These are phyloP conservation scores for Bursaphelenchus mucronatus DNA, from an alignment of 1,140 invertebrate species.

Conservation along the genomic window DNA sequence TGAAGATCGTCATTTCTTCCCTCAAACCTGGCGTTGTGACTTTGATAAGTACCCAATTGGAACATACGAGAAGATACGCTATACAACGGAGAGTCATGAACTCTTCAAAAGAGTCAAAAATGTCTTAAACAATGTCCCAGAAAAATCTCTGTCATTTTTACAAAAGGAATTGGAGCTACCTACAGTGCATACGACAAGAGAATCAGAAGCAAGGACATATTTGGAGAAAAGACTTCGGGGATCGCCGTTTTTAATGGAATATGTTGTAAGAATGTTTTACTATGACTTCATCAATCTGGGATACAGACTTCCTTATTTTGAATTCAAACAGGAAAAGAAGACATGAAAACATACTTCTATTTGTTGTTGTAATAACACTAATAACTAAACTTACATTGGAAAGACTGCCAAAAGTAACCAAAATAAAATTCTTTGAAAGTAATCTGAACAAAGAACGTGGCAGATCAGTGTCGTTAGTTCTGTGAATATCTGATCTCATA, in stretches of 20 bases:
- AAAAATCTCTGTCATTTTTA: too few species aligned
- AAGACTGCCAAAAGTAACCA: constrained; percentile 56
- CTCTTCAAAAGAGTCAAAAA: too few species aligned
- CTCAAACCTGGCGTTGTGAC: constrained; percentile 39
- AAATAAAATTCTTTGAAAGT: constrained; percentile 25
- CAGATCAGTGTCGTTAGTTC: too few species aligned
- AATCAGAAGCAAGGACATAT: constrained; percentile 38
- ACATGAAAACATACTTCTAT: too few species aligned
- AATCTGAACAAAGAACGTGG: too few species aligned
- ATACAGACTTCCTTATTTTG: constrained; percentile 29
- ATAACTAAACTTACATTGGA: constrained; percentile 34
- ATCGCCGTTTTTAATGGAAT: constrained; percentile 41
- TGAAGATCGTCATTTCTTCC: constrained; percentile 42
- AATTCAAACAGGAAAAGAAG: constrained; percentile 16
- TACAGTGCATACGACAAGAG: constrained; percentile 33
- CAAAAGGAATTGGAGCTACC: neutral
- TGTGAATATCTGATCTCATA: too few species aligned
- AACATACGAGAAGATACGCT: too few species aligned
- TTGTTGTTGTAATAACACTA: too few species aligned
- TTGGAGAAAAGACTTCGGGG: constrained; percentile 31
- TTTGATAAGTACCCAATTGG: constrained; percentile 18
- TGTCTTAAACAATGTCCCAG: too few species aligned
- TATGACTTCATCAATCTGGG: constrained; percentile 36
- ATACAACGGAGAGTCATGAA: too few species aligned
- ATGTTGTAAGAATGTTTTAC: constrained; percentile 42